phyloP scores from a whole-genome alignment of 1,140 invertebrate genomes.

The Babylonia areolata region DNA sequence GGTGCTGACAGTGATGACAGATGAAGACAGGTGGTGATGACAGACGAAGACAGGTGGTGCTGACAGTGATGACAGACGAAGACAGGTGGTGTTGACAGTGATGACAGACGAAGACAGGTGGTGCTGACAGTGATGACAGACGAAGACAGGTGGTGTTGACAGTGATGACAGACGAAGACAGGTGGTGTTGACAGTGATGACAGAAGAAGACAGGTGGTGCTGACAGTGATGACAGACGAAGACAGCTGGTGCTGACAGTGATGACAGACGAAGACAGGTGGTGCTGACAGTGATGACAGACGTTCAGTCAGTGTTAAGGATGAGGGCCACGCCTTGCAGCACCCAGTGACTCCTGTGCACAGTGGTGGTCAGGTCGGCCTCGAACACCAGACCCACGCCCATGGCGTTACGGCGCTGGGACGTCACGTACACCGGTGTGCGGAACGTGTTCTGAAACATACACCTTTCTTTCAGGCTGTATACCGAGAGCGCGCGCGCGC shows the following conservation, averaged over 20 bases:
- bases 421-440: constrained; percentile 89
- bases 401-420: constrained; percentile 86
- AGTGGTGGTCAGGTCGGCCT: constrained; percentile 85
- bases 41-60: no score
- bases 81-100: no score
- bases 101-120: no score
- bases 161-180: neutral
- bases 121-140: neutral
- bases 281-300: neutral
- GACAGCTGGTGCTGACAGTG: no score
- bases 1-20: no score
- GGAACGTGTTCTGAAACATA: constrained; percentile 83
- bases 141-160: neutral
- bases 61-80: no score
- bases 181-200: no score
- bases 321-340: constrained; percentile 87
- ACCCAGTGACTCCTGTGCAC: constrained; percentile 89
- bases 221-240: neutral
- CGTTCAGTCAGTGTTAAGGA: constrained; percentile 81
- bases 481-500: neutral
- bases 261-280: no score
- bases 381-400: constrained; percentile 88
- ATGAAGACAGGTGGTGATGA: no score
- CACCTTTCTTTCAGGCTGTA: no score
- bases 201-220: neutral